Evolutionary conservation across 2,888 invertebrate genomes (phyloP), one percentile per base, ranked within the genome.

Genomic region (Spisula solida): DNA sequence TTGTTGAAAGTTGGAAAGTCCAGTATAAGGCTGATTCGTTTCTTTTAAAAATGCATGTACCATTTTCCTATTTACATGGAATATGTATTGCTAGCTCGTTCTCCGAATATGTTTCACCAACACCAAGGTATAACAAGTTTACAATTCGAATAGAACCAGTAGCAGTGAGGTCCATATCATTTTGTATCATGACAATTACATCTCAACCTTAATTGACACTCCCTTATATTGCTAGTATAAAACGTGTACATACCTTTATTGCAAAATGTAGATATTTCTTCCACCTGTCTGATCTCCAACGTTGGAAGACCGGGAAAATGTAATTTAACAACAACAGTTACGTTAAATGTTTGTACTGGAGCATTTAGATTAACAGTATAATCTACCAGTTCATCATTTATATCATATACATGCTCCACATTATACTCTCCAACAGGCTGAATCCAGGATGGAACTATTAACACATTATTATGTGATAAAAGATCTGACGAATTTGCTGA

Each of bases 361-460:
- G 18, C 34, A 29, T 51, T 81, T 25, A 81, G 1, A 51, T 47
- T n/a, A 10, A 81, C 14, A 51, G 25, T 48, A 14, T 51, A 48
- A 20, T 51, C 16, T 16, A 34, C 48, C 47, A 81, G 25, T 41
- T 81, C 34, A 29, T 48, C 51, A 1, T 47, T 8, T 47, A 81
- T 48, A 14, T 20, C 25, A n/a, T 81, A 81, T 25, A 47, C 25
- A 47, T 51, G 47, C 2, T 81, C n/a, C 18, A 51, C 34, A 51
- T 48, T 81, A 34, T 18, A 81, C 10, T 51, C 48, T 29, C 34
- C 80, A 10, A n/a, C 41, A 18, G 80, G 80, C 12, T n/a, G 41
- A 16, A 81, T 47, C 80, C 80, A 81, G 0, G 80, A 29, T 29
- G 80, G 80, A 25, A 81, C 25, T 0, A 47, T 18, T 51, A 81